Conservation (phyloP, 1,140 invertebrate species). For the Venustaconcha ellipsiformis region DNA sequence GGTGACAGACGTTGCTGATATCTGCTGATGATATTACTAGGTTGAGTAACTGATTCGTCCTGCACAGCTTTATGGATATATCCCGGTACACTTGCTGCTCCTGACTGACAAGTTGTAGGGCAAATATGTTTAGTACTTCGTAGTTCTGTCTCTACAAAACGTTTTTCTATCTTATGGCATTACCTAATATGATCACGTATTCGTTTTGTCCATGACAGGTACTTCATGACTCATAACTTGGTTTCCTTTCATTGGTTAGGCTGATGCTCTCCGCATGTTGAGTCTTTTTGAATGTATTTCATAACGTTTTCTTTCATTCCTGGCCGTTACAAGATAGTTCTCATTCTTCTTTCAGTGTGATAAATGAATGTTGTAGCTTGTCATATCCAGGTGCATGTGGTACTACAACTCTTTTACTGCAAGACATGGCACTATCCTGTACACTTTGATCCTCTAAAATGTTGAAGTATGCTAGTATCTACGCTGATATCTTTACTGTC, state of each 20-base stretch:
- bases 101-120: too few relatives aligned
- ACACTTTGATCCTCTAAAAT: constrained; percentile 25
- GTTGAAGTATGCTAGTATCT: constrained; percentile 24
- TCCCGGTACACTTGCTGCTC: too few relatives aligned
- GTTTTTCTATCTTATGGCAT: too few relatives aligned
- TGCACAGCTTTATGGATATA: too few relatives aligned
- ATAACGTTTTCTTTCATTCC: constrained; percentile 67
- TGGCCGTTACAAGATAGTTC: constrained; percentile 68
- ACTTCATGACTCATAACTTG: constrained; percentile 4
- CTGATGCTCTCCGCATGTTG: constrained; percentile 7
- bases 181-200: too few relatives aligned
- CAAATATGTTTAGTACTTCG: too few relatives aligned
- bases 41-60: too few relatives aligned
- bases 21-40: too few relatives aligned
- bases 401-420: constrained; percentile 55
- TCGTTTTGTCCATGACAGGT: neutral
- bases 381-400: constrained; percentile 55
- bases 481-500: neutral
- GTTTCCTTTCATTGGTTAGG: constrained; percentile 5
- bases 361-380: constrained; percentile 67
- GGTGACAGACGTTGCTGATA: too few relatives aligned
- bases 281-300: constrained; percentile 30
- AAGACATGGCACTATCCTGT: constrained; percentile 25
- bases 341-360: constrained; percentile 66
- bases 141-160: too few relatives aligned